Percentiles rank a stretch among this genome's conserved stretches.
Evolutionary conservation across 2,797 vertebrate species (phyloP).

Genomic region (Tadarida brasiliensis): DNA sequence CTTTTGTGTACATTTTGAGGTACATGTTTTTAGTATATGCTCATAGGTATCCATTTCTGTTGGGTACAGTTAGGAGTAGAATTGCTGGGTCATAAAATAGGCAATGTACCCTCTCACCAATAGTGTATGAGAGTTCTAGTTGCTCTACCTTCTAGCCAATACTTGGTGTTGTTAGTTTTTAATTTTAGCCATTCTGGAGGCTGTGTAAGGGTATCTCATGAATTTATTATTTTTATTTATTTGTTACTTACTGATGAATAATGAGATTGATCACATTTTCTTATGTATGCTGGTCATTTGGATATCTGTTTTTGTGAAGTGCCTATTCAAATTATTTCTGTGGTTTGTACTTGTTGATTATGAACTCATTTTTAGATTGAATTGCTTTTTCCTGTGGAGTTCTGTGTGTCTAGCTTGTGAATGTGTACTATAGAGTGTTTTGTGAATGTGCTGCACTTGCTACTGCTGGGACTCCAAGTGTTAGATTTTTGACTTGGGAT

Average conservation of each 20-base stretch:
- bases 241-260: background rate
- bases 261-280: background rate
- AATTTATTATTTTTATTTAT: background rate
- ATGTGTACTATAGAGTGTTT: background rate
- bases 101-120: background rate
- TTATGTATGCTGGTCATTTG: background rate
- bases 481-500: background rate
- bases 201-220: background rate
- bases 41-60: background rate
- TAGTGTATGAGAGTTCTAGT: too few species aligned
- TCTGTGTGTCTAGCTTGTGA: background rate
- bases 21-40: background rate
- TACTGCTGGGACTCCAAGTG: background rate
- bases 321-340: background rate
- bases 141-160: too few species aligned
- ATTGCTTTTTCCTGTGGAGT: background rate
- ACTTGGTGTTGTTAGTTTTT: background rate
- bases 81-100: background rate
- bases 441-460: background rate
- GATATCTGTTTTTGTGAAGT: slow-evolving; percentile 9
- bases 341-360: background rate
- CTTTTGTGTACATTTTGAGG: background rate
- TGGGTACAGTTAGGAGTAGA: background rate
- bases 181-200: background rate
- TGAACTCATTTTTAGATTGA: background rate